phyloP scores from a whole-genome alignment of 2,797 vertebrate genomes.

The Anniella stebbinsi region DNA sequence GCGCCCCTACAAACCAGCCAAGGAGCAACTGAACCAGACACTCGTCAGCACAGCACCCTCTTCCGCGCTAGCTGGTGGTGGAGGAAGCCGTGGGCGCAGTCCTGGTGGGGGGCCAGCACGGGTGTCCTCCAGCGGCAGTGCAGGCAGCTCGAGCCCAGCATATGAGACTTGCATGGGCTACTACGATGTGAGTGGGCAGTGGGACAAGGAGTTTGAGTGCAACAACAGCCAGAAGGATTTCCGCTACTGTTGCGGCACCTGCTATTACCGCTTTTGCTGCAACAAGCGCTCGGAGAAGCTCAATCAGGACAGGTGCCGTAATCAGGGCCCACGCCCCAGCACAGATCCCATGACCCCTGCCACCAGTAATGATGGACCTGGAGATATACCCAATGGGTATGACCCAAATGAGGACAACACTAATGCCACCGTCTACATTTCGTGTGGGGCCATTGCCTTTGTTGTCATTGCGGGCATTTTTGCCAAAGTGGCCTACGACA shows the following conservation, averaged over 20 bases:
- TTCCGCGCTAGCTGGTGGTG: slow-evolving; percentile 55
- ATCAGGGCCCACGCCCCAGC: slow-evolving; percentile 80
- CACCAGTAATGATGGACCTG: slow-evolving; percentile 80
- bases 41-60: slow-evolving; percentile 54
- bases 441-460: slow-evolving; percentile 93
- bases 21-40: slow-evolving; percentile 67
- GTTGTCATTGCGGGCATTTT: slow-evolving; percentile 93
- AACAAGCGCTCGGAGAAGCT: slow-evolving; percentile 93
- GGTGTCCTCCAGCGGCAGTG: slow-evolving; percentile 60
- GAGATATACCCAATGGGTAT: slow-evolving; percentile 84
- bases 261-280: slow-evolving; percentile 98
- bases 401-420: slow-evolving; percentile 96
- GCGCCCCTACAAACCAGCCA: slow-evolving; percentile 56
- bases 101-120: slow-evolving; percentile 65
- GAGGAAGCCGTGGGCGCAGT: slow-evolving; percentile 61
- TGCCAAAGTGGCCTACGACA: slow-evolving; percentile 96
- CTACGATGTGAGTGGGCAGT: slow-evolving; percentile 97
- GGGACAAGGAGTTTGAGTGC: slow-evolving; percentile 96
- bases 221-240: slow-evolving; percentile 94
- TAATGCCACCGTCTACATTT: slow-evolving; percentile 98
- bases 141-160: slow-evolving; percentile 67
- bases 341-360: slow-evolving; percentile 81
- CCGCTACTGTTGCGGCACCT: slow-evolving; percentile 97
- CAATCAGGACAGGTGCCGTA: slow-evolving; percentile 93
- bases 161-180: slow-evolving; percentile 95